phyloP scores from a whole-genome alignment of 2,797 vertebrate species.

The Micropoecilia bifurca region DNA sequence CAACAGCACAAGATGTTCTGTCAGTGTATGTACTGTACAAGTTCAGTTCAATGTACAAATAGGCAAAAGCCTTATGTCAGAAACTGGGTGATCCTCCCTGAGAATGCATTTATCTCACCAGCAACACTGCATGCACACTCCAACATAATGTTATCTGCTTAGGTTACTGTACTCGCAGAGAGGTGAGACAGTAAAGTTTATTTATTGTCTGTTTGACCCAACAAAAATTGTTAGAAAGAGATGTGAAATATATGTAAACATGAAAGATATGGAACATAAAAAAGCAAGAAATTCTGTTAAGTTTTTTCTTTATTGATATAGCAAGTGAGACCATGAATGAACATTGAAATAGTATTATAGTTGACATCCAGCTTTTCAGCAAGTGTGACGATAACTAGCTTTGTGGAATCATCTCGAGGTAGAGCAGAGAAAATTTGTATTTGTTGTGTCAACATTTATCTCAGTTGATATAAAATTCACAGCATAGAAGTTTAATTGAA shows the following conservation, averaged over 20 bases:
- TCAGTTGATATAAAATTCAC: not conserved
- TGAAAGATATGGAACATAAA: not conserved
- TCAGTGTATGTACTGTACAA: slow-evolving; percentile 11
- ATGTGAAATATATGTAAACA: not conserved
- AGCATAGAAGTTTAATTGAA: not conserved
- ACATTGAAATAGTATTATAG: too few species aligned
- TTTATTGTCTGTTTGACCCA: not conserved
- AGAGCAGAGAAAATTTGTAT: not conserved
- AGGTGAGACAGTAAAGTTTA: not conserved
- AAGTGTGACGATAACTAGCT: too few species aligned
- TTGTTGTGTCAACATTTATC: too few species aligned
- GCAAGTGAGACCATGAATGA: too few species aligned
- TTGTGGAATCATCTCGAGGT: not conserved
- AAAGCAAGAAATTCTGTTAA: not conserved
- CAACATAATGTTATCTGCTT: not conserved
- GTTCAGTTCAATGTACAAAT: not conserved
- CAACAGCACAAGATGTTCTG: slow-evolving; percentile 14
- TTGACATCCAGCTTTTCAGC: too few species aligned
- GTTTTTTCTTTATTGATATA: not conserved
- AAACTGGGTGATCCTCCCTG: not conserved
- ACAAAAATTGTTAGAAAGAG: not conserved
- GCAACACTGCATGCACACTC: not conserved
- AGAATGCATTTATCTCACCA: not conserved
- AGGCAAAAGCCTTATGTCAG: not conserved
- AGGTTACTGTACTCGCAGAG: not conserved